phyloP scores from a whole-genome alignment of 2,113 vertebrate species.

The Gambusia affinis region DNA sequence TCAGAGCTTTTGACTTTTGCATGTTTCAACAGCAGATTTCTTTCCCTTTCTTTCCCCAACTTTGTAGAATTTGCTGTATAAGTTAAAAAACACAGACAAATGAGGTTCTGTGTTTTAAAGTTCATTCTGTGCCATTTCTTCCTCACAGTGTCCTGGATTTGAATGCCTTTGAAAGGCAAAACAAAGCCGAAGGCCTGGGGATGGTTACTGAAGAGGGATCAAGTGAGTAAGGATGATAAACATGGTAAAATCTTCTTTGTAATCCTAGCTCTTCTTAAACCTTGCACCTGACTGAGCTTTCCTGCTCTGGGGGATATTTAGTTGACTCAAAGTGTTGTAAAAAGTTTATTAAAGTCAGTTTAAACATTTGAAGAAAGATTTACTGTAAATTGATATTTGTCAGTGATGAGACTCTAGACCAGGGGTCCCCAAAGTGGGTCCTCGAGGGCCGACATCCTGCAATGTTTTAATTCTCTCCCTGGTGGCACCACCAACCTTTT shows the following conservation, averaged over 20 bases:
- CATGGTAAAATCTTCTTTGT: neutral
- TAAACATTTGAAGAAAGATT: neutral
- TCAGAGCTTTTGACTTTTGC: neutral
- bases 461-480: too few species aligned
- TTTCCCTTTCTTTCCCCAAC: neutral
- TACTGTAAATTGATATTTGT: neutral
- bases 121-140: neutral
- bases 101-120: neutral
- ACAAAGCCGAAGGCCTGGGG: constrained; percentile 98
- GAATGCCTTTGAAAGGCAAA: constrained; percentile 98
- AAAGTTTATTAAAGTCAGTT: neutral
- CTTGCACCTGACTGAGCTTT: neutral
- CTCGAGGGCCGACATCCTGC: too few species aligned
- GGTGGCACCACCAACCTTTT: too few species aligned
- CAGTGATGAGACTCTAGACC: neutral
- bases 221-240: constrained; percentile 84
- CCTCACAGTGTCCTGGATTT: constrained; percentile 91
- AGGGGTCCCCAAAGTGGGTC: neutral
- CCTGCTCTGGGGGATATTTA: neutral
- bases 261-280: neutral
- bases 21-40: neutral
- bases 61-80: neutral
- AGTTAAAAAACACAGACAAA: neutral
- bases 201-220: constrained; percentile 99
- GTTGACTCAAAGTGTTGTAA: constrained; percentile 6